phyloP scores from a whole-genome alignment of 1,140 invertebrate genomes.

The Drosophila quadrilineata region DNA sequence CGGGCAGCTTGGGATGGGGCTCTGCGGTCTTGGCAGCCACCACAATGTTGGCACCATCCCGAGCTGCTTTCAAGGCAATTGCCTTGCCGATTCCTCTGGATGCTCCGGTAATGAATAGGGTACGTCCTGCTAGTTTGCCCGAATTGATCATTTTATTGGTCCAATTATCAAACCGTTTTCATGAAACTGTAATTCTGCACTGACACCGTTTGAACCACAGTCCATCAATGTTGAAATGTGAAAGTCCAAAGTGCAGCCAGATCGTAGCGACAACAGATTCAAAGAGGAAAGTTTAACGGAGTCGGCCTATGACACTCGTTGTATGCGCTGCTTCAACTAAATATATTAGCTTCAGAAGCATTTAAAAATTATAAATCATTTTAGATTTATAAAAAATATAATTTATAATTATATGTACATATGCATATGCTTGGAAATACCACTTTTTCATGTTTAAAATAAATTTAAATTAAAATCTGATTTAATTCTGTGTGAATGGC shows the following conservation, averaged over 20 bases:
- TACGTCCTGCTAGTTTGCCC: slow-evolving; percentile 93
- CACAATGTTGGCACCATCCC: slow-evolving; percentile 97
- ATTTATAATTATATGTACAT: too few relatives aligned
- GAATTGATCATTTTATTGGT: slow-evolving; percentile 81
- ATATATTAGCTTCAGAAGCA: too few relatives aligned
- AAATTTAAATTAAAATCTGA: background rate
- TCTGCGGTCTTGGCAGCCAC: slow-evolving; percentile 98
- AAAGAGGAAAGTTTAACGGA: slow-evolving; percentile 10
- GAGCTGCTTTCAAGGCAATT: slow-evolving; percentile 95
- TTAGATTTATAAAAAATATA: background rate
- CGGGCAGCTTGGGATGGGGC: slow-evolving; percentile 97
- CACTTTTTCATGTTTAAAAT: background rate
- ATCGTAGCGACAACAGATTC: slow-evolving; percentile 34
- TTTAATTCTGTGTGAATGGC: slow-evolving; percentile 16
- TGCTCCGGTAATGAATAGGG: slow-evolving; percentile 97
- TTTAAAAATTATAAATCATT: background rate
- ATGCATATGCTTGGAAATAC: background rate
- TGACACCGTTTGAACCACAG: slow-evolving; percentile 13
- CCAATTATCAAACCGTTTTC: slow-evolving; percentile 32
- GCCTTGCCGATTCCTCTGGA: slow-evolving; percentile 98
- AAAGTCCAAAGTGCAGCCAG: slow-evolving; percentile 75
- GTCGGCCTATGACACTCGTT: background rate
- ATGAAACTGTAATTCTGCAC: slow-evolving; percentile 13
- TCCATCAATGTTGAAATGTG: slow-evolving; percentile 44
- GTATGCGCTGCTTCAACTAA: slow-evolving; percentile 13